These are phyloP conservation scores for Garrulus glandarius DNA, from an alignment of 2,797 vertebrate species.

Conservation along the genomic window DNA sequence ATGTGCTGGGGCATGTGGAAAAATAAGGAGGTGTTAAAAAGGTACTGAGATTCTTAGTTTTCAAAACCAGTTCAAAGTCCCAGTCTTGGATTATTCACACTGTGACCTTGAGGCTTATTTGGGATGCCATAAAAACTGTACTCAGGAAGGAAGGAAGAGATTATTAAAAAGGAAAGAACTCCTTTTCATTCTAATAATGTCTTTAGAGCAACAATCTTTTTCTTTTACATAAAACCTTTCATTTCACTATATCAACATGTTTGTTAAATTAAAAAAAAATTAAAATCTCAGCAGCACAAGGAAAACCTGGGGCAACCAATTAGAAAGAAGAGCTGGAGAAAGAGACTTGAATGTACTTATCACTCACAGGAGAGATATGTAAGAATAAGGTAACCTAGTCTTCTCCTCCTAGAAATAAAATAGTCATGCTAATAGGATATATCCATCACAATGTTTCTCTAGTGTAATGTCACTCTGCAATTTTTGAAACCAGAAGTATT, in stretches of 20 bases:
- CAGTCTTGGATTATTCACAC: background rate
- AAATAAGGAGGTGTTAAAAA: slow-evolving; percentile 29
- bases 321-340: background rate
- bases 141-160: slow-evolving; percentile 45
- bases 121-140: background rate
- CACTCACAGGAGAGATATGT: background rate
- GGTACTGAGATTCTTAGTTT: background rate
- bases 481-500: background rate
- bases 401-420: background rate
- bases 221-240: background rate
- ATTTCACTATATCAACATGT: background rate
- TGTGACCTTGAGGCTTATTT: slow-evolving; percentile 22
- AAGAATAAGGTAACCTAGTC: background rate
- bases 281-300: background rate
- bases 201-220: background rate
- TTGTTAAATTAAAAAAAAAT: background rate
- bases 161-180: background rate
- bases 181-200: background rate
- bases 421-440: background rate
- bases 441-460: background rate
- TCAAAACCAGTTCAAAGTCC: slow-evolving; percentile 48
- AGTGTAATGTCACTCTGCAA: background rate
- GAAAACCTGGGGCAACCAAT: background rate
- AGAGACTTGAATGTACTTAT: background rate
- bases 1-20: slow-evolving; percentile 36